Conservation (phyloP, 2,888 invertebrate genomes). For the Lacanobia wlatinum region DNA sequence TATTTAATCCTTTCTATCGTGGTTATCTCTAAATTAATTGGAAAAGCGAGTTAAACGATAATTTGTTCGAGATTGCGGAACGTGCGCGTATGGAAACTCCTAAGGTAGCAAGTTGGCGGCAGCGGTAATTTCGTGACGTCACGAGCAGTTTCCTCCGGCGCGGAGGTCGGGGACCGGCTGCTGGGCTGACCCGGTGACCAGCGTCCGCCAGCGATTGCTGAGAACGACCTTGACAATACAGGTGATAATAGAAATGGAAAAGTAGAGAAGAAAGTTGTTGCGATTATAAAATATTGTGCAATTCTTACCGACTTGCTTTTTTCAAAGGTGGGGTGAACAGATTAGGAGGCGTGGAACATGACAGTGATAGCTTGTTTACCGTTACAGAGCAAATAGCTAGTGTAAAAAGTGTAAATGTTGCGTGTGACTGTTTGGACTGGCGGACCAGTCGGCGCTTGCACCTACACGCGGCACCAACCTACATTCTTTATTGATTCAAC, state of each 20-base stretch:
- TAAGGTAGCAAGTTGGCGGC: conserved; percentile 29
- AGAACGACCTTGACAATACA: conserved; percentile 20
- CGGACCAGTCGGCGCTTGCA: conserved; percentile 16
- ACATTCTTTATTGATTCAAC: conserved; percentile 37
- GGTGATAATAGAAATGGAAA: conserved; percentile 11
- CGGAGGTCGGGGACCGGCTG: conserved; percentile 54
- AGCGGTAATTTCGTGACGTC: conserved; percentile 54
- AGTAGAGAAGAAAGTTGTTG: conserved; percentile 36
- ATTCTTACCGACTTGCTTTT: conserved; percentile 23
- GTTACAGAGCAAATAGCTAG: conserved; percentile 15
- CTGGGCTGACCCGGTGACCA: conserved; percentile 33
- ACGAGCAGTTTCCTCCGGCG: conserved; percentile 45
- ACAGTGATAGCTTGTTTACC: conserved; percentile 14
- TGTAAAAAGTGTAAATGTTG: conserved; percentile 51
- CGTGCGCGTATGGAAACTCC: conserved; percentile 48
- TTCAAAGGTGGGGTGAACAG: conserved; percentile 14
- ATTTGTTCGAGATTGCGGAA: conserved; percentile 21
- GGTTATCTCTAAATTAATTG: conserved; percentile 23
- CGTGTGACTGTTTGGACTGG: conserved; percentile 40
- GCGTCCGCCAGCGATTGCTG: neutral
- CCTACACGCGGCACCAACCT: conserved; percentile 44
- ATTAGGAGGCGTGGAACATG: conserved; percentile 1
- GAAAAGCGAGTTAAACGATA: conserved; percentile 17
- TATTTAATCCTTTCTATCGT: conserved; percentile 28
- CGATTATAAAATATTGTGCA: conserved; percentile 58